Conservation (phyloP, 2,113 vertebrate species). For the Cepphus grylle region DNA sequence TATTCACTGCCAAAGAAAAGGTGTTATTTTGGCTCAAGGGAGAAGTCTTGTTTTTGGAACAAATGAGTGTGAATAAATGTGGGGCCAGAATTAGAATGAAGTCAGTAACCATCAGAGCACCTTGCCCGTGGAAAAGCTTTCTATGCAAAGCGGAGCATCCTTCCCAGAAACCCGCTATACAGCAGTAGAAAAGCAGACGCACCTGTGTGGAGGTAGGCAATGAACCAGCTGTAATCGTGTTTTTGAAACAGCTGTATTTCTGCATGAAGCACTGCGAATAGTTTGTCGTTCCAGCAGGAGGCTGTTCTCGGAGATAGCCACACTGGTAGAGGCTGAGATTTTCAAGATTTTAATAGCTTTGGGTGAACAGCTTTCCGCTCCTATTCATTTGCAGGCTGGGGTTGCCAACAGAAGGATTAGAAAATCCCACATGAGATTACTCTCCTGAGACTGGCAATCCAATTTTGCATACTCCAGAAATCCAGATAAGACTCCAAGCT, state of each 20-base stretch:
- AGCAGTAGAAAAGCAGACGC: not conserved
- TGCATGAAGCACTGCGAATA: not conserved
- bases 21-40: not conserved
- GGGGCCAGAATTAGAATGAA: not conserved
- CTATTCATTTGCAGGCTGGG: not conserved
- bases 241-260: not conserved
- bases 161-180: not conserved
- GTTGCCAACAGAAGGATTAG: slow-evolving; percentile 16
- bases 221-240: not conserved
- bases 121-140: not conserved
- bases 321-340: not conserved
- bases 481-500: slow-evolving; percentile 1
- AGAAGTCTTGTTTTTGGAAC: not conserved
- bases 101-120: not conserved
- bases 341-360: slow-evolving; percentile 15
- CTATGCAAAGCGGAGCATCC: not conserved
- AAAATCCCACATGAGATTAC: not conserved
- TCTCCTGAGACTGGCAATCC: slow-evolving; percentile 32
- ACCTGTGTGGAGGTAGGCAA: not conserved
- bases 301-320: not conserved
- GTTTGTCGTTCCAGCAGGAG: not conserved
- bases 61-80: not conserved
- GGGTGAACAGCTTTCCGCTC: not conserved
- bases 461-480: slow-evolving; percentile 21
- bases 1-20: not conserved